Evolutionary conservation across 2,797 vertebrate genomes (phyloP).

Genomic region (Botia kubotai): DNA sequence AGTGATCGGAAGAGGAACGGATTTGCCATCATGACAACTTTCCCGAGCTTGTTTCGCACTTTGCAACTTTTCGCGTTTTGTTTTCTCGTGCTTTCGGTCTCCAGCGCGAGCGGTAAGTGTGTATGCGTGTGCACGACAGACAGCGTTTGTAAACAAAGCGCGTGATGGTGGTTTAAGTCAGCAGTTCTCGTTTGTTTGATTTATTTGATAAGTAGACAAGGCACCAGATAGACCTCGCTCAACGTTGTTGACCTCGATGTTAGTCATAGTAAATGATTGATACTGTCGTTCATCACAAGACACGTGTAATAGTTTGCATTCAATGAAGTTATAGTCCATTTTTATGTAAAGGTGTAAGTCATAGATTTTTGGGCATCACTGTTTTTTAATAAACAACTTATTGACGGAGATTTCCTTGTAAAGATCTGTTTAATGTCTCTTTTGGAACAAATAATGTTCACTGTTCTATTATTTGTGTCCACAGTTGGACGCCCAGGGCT

Average conservation of each 20-base stretch:
- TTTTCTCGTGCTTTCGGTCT: slow-evolving; percentile 61
- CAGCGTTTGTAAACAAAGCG: slow-evolving; percentile 30
- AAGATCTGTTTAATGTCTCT: slow-evolving; percentile 43
- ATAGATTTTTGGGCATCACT: background rate
- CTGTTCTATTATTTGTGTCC: slow-evolving; percentile 13
- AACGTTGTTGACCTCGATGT: background rate
- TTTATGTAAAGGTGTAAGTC: background rate
- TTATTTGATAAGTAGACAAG: background rate
- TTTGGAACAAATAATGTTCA: background rate
- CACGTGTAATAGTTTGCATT: background rate
- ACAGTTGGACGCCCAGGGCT: slow-evolving; percentile 10
- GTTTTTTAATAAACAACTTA: background rate
- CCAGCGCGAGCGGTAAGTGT: slow-evolving; percentile 70
- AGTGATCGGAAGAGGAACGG: slow-evolving; percentile 7
- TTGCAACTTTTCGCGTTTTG: slow-evolving; percentile 70
- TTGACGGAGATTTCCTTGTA: background rate
- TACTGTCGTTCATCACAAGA: background rate
- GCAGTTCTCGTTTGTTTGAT: background rate
- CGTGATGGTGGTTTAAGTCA: background rate
- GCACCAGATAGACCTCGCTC: background rate
- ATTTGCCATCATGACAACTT: slow-evolving; percentile 65
- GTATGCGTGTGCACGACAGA: too few species aligned
- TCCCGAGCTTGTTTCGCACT: slow-evolving; percentile 47
- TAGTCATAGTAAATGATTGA: background rate
- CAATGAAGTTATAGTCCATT: background rate